A percentile compares a stretch with the other conserved stretches of the same genome.
phyloP scores from a whole-genome alignment of 2,888 invertebrate genomes.

The Polyommatus icarus region DNA sequence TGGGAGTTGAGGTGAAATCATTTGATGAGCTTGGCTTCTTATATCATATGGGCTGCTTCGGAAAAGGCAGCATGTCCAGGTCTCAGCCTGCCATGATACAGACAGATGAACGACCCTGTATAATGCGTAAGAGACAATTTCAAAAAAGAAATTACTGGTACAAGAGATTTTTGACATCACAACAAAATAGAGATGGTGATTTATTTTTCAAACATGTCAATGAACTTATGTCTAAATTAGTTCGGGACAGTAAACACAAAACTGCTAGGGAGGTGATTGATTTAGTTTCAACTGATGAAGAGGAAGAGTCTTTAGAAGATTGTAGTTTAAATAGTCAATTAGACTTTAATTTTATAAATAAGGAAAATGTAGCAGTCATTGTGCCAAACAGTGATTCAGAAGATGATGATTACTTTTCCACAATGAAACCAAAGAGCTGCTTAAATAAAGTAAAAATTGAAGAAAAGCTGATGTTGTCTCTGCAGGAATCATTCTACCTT shows the following conservation, averaged over 20 bases:
- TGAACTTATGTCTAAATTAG: conserved; percentile 55
- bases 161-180: conserved; percentile 59
- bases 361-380: conserved; percentile 75
- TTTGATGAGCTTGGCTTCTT: conserved; percentile 81
- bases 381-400: conserved; percentile 85
- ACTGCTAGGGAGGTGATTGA: conserved; percentile 66
- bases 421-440: conserved; percentile 81
- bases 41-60: conserved; percentile 87
- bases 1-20: conserved; percentile 83
- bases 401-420: conserved; percentile 81
- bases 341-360: conserved; percentile 45
- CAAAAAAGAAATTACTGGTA: conserved; percentile 79
- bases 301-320: conserved; percentile 43
- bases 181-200: conserved; percentile 48
- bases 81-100: conserved; percentile 72
- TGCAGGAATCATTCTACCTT: conserved; percentile 90
- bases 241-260: conserved; percentile 51
- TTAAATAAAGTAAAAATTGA: conserved; percentile 79
- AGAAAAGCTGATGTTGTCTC: conserved; percentile 84
- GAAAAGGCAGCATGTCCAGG: conserved; percentile 85
- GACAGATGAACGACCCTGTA: conserved; percentile 60
- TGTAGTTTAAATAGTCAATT: conserved; percentile 38
- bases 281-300: conserved; percentile 72
- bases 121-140: conserved; percentile 83
- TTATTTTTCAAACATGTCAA: conserved; percentile 60